Evolutionary conservation across 2,113 vertebrate species (phyloP).

Genomic region (Plotosus lineatus): DNA sequence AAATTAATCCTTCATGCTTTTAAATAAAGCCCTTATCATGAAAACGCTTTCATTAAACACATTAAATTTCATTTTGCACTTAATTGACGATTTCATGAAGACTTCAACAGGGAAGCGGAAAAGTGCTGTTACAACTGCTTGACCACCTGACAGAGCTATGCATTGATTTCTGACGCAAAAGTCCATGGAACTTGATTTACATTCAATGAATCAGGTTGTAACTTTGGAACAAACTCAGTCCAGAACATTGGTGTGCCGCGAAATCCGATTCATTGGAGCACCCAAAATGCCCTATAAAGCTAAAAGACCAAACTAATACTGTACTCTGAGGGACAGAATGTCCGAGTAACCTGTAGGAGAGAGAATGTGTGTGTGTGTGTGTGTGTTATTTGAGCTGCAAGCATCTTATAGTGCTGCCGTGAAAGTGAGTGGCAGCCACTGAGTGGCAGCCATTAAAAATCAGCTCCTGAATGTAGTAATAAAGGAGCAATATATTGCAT

Average conservation of each 20-base stretch:
- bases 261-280: not conserved
- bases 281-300: not conserved
- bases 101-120: not conserved
- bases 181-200: not conserved
- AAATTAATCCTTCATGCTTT: not conserved
- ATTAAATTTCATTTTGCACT: not conserved
- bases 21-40: not conserved
- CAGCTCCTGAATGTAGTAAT: conserved; percentile 1
- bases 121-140: not conserved
- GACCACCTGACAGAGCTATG: too few relatives aligned
- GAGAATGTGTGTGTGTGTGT: not conserved
- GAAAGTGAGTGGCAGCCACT: not conserved
- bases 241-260: not conserved
- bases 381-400: not conserved
- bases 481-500: not conserved
- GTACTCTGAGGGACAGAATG: not conserved
- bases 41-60: not conserved
- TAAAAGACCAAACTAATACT: not conserved
- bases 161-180: not conserved
- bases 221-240: not conserved
- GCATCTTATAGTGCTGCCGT: conserved; percentile 23
- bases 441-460: too few relatives aligned
- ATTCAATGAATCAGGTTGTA: not conserved
- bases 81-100: not conserved
- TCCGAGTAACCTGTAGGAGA: not conserved